phyloP scores from a whole-genome alignment of 2,888 invertebrate genomes.

The Microctonus hyperodae region DNA sequence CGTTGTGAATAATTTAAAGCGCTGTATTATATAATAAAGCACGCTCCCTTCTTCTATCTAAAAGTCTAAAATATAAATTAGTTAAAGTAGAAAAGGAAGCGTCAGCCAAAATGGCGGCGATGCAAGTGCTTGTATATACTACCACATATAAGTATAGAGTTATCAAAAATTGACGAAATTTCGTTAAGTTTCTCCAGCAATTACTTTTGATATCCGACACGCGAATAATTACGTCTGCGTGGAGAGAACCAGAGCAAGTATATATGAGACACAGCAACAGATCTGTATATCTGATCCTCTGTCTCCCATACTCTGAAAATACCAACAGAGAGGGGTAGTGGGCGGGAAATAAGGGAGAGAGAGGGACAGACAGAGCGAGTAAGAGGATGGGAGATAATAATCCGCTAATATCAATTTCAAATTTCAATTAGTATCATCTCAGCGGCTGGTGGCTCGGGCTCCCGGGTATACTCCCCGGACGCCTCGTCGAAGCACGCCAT shows the following conservation, averaged over 20 bases:
- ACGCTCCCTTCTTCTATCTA: background rate
- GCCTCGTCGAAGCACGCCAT: constrained; percentile 57
- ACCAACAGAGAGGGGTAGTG: constrained; percentile 19
- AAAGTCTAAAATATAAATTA: background rate
- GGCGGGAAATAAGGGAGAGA: constrained; percentile 24
- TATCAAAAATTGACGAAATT: constrained; percentile 49
- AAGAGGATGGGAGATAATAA: constrained; percentile 54
- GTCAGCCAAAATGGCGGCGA: background rate
- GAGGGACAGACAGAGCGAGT: constrained; percentile 15
- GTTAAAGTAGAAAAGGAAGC: background rate
- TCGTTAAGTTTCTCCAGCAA: constrained; percentile 61
- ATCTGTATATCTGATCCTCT: constrained; percentile 16
- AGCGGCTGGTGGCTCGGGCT: constrained; percentile 44
- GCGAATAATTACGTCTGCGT: constrained; percentile 58
- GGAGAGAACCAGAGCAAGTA: constrained; percentile 30
- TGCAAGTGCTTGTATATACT: background rate
- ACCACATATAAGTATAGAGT: background rate
- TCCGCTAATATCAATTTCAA: constrained; percentile 64
- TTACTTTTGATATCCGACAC: constrained; percentile 63
- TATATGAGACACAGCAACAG: constrained; percentile 29
- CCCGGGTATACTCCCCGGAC: constrained; percentile 46
- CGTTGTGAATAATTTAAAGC: constrained; percentile 21
- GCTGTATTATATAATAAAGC: background rate
- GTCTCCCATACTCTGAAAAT: no score
- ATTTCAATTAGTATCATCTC: constrained; percentile 64